Percentiles rank a stretch among this genome's conserved stretches.
Evolutionary conservation across 1,140 invertebrate species (phyloP).

Genomic region (Nylanderia fulva): DNA sequence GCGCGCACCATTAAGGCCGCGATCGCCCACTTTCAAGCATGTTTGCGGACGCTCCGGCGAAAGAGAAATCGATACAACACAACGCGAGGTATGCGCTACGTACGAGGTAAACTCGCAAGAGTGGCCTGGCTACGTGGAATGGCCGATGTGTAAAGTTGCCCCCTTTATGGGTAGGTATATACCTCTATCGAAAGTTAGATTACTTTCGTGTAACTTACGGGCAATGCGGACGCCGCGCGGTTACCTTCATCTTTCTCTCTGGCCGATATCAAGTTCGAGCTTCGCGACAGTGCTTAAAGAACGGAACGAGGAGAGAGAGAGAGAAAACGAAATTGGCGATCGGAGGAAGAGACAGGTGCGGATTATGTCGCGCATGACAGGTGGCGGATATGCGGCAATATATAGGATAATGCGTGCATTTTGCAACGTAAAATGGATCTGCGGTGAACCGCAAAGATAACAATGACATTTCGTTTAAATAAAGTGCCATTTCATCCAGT

Average conservation of each 20-base stretch:
- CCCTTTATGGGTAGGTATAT: constrained; percentile 8
- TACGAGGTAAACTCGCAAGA: constrained; percentile 41
- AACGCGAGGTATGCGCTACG: not conserved
- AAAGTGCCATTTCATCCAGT: not conserved
- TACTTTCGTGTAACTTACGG: constrained; percentile 62
- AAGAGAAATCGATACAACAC: constrained; percentile 71
- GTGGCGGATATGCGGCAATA: not conserved
- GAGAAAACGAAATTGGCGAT: constrained; percentile 33
- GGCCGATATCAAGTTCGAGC: constrained; percentile 37
- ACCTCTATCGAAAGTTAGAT: constrained; percentile 71
- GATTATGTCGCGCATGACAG: constrained; percentile 25
- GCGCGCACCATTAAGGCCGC: constrained; percentile 65
- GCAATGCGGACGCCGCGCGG: constrained; percentile 27
- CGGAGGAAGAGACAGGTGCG: constrained; percentile 12
- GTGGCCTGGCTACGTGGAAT: constrained; percentile 48
- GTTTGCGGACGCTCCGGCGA: constrained; percentile 40
- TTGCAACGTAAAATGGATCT: not conserved
- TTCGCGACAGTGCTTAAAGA: constrained; percentile 42
- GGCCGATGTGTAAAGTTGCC: constrained; percentile 59
- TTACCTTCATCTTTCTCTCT: constrained; percentile 10
- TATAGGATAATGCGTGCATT: constrained; percentile 23
- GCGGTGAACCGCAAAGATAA: not conserved
- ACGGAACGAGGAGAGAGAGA: not conserved
- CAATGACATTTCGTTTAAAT: not conserved
- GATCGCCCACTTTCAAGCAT: constrained; percentile 74